A percentile compares a stretch with the other conserved stretches of the same genome.
phyloP scores from a whole-genome alignment of 2,113 vertebrate genomes.

The Cyprinus carpio region DNA sequence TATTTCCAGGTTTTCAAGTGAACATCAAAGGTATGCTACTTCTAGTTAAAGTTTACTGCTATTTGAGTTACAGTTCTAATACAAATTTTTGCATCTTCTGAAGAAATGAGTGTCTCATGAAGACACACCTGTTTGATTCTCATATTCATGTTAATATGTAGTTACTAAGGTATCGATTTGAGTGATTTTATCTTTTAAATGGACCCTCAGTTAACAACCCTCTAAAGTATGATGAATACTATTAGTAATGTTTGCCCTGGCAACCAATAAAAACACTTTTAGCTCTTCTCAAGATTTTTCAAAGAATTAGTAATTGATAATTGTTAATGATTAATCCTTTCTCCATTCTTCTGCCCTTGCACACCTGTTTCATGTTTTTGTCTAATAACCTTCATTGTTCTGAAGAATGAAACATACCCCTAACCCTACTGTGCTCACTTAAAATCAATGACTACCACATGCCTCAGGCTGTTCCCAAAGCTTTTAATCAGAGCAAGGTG shows the following conservation, averaged over 20 bases:
- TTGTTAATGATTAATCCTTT: slow-evolving; percentile 25
- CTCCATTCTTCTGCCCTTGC: not conserved
- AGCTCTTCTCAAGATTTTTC: not conserved
- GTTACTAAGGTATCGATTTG: not conserved
- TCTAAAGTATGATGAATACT: not conserved
- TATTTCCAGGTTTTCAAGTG: not conserved
- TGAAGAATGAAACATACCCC: slow-evolving; percentile 42
- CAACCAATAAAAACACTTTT: not conserved
- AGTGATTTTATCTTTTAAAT: not conserved
- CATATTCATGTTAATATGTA: not conserved
- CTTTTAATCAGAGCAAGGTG: slow-evolving; percentile 52
- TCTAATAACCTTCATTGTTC: slow-evolving; percentile 46
- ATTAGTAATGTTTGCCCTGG: not conserved
- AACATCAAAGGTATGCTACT: not conserved
- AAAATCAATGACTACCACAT: slow-evolving; percentile 31
- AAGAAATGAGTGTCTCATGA: too few species aligned
- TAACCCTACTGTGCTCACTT: slow-evolving; percentile 22
- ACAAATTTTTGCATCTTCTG: too few species aligned
- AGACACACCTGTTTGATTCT: too few species aligned
- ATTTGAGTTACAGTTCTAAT: too few species aligned
- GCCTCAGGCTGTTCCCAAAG: slow-evolving; percentile 7
- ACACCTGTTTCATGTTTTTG: slow-evolving; percentile 34
- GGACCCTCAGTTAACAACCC: not conserved
- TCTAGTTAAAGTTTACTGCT: too few species aligned
- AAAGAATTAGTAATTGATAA: slow-evolving; percentile 21